These are phyloP conservation scores for Chrysodeixis includens DNA, from an alignment of 2,888 invertebrate genomes.

Conservation along the genomic window DNA sequence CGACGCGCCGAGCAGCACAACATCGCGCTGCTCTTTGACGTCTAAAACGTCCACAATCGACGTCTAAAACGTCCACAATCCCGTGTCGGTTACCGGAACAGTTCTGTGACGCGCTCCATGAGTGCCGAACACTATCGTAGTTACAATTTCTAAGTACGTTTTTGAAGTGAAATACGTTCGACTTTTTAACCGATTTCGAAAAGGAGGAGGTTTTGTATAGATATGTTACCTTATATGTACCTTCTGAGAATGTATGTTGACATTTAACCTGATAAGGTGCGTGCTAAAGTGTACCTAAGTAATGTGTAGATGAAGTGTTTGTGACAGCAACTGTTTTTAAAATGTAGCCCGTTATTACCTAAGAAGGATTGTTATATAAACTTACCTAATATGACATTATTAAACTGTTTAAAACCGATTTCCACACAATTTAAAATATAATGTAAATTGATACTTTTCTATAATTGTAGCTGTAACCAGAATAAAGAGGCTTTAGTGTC, in stretches of 20 bases:
- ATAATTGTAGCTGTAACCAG: background rate
- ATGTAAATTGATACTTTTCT: background rate
- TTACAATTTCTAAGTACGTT: conserved; percentile 19
- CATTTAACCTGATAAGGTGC: conserved; percentile 25
- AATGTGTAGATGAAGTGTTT: conserved; percentile 17
- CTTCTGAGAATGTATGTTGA: background rate
- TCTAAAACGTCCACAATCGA: conserved; percentile 71
- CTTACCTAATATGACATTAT: background rate
- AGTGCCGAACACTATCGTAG: conserved; percentile 29
- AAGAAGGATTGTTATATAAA: background rate
- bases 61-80: conserved; percentile 68
- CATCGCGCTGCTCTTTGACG: conserved; percentile 87
- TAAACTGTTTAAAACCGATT: background rate
- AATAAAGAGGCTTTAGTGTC: background rate
- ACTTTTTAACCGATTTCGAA: too few relatives aligned
- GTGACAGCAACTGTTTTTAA: conserved; percentile 8
- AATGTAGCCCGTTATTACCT: background rate
- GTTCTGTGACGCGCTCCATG: conserved; percentile 16
- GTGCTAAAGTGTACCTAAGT: conserved; percentile 52
- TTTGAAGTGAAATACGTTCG: conserved; percentile 6
- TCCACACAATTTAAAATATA: background rate
- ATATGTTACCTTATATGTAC: conserved; percentile 1
- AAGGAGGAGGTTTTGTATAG: too few relatives aligned
- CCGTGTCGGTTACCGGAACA: background rate
- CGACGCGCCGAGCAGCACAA: conserved; percentile 88